Conservation (phyloP, 2,797 vertebrate genomes). For the Valencia hispanica region DNA sequence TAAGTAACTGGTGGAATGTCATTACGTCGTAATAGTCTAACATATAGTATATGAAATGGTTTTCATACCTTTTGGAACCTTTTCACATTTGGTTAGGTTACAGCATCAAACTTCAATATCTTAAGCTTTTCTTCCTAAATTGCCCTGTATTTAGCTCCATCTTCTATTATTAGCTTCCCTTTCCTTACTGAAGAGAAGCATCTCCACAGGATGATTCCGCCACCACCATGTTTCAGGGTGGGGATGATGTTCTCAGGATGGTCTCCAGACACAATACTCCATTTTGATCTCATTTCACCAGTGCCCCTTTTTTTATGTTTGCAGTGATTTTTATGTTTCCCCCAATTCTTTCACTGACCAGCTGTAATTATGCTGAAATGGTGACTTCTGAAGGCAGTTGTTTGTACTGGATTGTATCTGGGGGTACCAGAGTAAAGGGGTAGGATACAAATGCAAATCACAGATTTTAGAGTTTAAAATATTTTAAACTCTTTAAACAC, state of each 20-base stretch:
- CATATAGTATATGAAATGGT: no score
- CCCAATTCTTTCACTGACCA: background rate
- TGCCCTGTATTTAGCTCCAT: background rate
- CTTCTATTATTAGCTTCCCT: background rate
- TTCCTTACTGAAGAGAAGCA: background rate
- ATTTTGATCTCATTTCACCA: background rate
- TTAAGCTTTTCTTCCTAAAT: background rate
- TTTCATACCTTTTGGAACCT: background rate
- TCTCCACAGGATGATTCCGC: background rate
- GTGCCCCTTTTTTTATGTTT: background rate
- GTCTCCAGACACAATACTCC: background rate
- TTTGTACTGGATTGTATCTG: background rate
- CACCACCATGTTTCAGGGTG: background rate
- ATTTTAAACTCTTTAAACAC: no score
- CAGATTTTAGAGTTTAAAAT: background rate
- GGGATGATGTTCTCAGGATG: no score
- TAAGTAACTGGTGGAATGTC: constrained; percentile 52
- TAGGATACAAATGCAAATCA: background rate
- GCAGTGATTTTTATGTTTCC: no score
- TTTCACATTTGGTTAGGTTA: background rate
- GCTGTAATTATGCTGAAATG: background rate
- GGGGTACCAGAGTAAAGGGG: background rate
- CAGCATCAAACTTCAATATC: background rate
- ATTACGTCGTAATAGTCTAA: background rate
- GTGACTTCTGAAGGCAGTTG: background rate